Percentiles rank a stretch among this genome's conserved stretches.
phyloP scores from a whole-genome alignment of 2,797 vertebrate species.

The Phaenicophaeus curvirostris region DNA sequence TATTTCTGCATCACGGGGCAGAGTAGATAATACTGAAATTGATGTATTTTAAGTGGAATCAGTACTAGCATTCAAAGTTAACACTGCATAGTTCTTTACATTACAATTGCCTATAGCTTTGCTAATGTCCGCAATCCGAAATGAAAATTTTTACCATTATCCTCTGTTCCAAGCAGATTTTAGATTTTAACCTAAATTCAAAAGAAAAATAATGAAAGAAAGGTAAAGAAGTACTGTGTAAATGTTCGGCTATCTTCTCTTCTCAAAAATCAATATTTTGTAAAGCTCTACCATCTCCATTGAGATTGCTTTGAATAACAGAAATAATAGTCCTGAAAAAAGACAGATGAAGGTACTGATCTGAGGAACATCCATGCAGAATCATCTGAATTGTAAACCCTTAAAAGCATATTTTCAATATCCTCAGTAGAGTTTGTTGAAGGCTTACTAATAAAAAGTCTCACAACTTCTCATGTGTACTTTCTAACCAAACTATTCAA shows the following conservation, averaged over 20 bases:
- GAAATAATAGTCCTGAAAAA: not conserved
- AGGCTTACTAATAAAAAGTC: not conserved
- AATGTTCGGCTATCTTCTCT: not conserved
- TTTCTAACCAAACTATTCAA: not conserved
- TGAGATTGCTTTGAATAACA: not conserved
- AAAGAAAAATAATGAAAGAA: not conserved
- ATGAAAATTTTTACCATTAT: not conserved
- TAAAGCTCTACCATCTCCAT: not conserved
- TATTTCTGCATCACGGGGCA: not conserved
- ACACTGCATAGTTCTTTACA: not conserved
- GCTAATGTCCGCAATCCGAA: not conserved
- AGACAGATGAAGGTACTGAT: not conserved
- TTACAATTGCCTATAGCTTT: not conserved
- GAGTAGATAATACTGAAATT: not conserved
- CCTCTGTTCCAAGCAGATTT: not conserved
- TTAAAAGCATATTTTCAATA: not conserved
- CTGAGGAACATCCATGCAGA: not conserved
- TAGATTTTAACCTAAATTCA: not conserved
- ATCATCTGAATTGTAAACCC: not conserved
- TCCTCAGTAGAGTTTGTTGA: not conserved
- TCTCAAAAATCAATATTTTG: not conserved
- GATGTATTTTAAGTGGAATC: not conserved
- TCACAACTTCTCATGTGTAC: not conserved
- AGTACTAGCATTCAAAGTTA: not conserved
- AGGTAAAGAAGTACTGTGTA: not conserved